phyloP scores from a whole-genome alignment of 2,888 invertebrate species.

The Leptothorax acervorum region DNA sequence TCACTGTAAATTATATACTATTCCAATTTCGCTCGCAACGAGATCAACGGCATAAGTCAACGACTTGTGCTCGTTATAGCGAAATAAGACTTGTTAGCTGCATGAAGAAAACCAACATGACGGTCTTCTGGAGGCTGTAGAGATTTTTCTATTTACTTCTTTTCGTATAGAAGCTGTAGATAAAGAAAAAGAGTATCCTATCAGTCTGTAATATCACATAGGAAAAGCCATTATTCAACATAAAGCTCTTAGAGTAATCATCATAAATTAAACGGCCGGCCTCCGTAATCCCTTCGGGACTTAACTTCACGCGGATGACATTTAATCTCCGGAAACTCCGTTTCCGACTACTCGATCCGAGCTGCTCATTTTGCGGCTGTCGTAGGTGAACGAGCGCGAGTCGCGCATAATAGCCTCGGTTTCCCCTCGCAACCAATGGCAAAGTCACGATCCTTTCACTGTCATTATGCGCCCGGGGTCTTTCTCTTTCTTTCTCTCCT shows the following conservation, averaged over 20 bases:
- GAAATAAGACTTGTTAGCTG: background rate
- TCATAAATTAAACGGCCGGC: background rate
- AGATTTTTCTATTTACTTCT: background rate
- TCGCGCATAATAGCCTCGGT: slow-evolving; percentile 48
- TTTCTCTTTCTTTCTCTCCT: slow-evolving; percentile 60
- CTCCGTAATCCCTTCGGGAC: background rate
- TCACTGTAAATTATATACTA: background rate
- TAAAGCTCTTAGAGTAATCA: background rate
- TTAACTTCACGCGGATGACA: background rate
- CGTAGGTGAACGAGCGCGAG: slow-evolving; percentile 8
- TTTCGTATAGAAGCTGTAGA: background rate
- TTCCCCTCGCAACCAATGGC: slow-evolving; percentile 54
- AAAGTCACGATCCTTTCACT: slow-evolving; percentile 76
- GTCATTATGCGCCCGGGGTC: slow-evolving; percentile 68
- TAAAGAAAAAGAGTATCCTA: background rate
- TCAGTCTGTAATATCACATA: background rate
- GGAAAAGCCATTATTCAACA: background rate
- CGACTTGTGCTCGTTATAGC: background rate
- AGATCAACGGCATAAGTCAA: background rate
- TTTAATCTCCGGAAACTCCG: slow-evolving; percentile 30
- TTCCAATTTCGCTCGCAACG: background rate
- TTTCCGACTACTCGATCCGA: slow-evolving; percentile 37
- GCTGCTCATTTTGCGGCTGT: slow-evolving; percentile 45
- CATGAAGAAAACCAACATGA: background rate
- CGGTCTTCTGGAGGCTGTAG: background rate